phyloP scores from a whole-genome alignment of 35 echinoderm and acorn worm species.

The Lytechinus pictus region DNA sequence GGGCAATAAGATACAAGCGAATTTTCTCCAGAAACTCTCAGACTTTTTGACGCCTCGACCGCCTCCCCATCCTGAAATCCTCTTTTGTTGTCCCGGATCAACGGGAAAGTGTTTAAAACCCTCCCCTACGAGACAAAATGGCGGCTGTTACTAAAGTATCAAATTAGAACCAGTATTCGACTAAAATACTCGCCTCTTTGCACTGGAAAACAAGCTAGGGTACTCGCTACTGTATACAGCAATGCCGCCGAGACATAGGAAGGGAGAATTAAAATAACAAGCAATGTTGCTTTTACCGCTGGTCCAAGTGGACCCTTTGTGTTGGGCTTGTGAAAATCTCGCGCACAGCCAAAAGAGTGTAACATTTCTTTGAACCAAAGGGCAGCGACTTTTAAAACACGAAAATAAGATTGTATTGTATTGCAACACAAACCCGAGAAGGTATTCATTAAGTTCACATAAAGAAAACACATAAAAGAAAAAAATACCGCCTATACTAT shows the following conservation, averaged over 20 bases:
- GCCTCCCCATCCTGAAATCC: conserved; percentile 7
- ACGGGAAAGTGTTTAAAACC: background rate
- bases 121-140: conserved; percentile 25
- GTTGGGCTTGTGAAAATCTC: conserved; percentile 25
- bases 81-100: conserved; percentile 36
- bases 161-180: background rate
- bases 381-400: conserved; percentile 48
- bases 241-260: background rate
- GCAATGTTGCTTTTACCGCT: conserved; percentile 23
- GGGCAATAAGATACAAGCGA: conserved; percentile 27
- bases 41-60: conserved; percentile 32
- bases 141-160: conserved; percentile 31
- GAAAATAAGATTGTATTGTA: conserved; percentile 48
- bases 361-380: conserved; percentile 7
- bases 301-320: background rate
- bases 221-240: conserved; percentile 29
- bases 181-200: background rate
- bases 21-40: conserved; percentile 17
- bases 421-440: conserved; percentile 25
- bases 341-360: background rate
- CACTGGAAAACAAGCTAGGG: background rate
- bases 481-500: background rate
- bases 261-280: background rate
- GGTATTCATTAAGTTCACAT: background rate
- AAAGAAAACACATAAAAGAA: background rate